These are phyloP conservation scores for Stictonetta naevosa DNA, from an alignment of 2,113 vertebrate genomes.

Conservation along the genomic window DNA sequence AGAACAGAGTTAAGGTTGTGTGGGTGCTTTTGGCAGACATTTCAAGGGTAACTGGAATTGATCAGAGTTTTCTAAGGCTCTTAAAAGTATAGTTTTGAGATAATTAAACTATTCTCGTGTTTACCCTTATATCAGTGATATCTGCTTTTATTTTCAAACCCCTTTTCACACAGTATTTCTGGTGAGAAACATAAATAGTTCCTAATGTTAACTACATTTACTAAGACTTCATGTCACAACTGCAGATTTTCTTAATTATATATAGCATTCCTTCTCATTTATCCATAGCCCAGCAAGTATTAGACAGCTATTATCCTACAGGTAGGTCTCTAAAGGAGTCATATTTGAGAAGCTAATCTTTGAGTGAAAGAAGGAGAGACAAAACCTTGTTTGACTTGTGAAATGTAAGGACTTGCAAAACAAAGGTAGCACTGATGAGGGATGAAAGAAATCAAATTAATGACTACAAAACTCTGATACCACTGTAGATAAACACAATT, in stretches of 20 bases:
- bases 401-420: conserved; percentile 39
- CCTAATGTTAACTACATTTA: not conserved
- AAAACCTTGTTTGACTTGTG: conserved; percentile 33
- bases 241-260: not conserved
- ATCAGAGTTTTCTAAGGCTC: not conserved
- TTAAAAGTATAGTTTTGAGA: not conserved
- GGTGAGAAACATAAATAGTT: not conserved
- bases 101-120: not conserved
- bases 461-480: conserved; percentile 40
- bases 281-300: not conserved
- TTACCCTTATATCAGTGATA: not conserved
- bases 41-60: not conserved
- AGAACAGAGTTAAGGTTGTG: not conserved
- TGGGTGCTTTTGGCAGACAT: not conserved
- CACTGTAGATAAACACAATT: conserved; percentile 1
- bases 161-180: not conserved
- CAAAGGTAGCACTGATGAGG: conserved; percentile 56
- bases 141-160: not conserved
- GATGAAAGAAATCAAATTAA: conserved; percentile 64
- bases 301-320: not conserved
- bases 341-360: conserved; percentile 36
- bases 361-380: not conserved
- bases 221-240: not conserved
- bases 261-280: not conserved
- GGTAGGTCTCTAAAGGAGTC: not conserved